A percentile compares a stretch with the other conserved stretches of the same genome.
These are phyloP conservation scores for Gymnothorax javanicus DNA, from an alignment of 2,797 vertebrate species.

Conservation along the genomic window DNA sequence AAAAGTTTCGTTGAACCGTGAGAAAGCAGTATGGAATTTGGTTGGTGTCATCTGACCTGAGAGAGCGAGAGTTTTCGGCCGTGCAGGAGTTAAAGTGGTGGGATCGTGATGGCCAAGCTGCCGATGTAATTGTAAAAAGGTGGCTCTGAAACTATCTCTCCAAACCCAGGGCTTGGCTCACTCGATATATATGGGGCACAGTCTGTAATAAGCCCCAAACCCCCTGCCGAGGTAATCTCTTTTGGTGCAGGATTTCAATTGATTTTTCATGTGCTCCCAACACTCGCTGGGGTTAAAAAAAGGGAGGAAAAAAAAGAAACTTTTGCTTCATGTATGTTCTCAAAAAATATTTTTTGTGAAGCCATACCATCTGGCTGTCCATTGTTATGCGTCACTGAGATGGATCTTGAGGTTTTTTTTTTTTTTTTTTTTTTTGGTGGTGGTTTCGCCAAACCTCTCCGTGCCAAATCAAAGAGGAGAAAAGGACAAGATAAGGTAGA, in stretches of 20 bases:
- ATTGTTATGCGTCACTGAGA: neutral
- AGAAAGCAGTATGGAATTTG: neutral
- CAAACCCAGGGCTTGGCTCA: constrained; percentile 8
- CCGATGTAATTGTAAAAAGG: neutral
- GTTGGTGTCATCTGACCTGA: neutral
- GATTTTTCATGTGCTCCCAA: neutral
- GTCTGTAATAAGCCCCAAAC: neutral
- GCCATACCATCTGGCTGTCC: neutral
- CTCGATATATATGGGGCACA: constrained; percentile 15
- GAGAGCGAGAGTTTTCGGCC: neutral
- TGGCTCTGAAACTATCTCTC: constrained; percentile 6
- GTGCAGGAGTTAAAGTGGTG: neutral
- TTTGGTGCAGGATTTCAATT: neutral
- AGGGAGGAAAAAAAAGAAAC: neutral
- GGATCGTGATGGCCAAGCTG: neutral
- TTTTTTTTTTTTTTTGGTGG: neutral
- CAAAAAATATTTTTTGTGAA: neutral
- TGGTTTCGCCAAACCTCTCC: neutral
- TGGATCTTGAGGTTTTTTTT: neutral
- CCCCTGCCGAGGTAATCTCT: constrained; percentile 10
- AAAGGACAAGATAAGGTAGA: constrained; percentile 36
- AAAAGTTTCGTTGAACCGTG: neutral
- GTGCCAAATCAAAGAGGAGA: constrained; percentile 17
- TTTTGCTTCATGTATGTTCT: constrained; percentile 4
- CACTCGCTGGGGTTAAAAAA: too few relatives aligned